phyloP scores from a whole-genome alignment of 2,113 vertebrate genomes.

The Actenoides hombroni region DNA sequence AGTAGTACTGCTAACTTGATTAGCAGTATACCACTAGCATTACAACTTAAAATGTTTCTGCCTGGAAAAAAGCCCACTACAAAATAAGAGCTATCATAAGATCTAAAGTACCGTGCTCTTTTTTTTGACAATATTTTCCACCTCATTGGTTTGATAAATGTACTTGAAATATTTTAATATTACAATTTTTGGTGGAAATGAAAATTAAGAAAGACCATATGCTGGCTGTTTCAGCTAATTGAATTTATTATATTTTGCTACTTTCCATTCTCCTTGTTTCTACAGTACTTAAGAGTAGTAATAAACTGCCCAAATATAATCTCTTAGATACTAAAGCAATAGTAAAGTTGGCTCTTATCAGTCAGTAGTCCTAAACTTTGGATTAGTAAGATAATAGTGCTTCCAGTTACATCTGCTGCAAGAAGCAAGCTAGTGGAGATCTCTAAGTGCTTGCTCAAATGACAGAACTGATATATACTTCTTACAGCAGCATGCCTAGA shows the following conservation, averaged over 20 bases:
- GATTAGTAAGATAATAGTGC: not conserved
- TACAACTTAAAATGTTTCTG: not conserved
- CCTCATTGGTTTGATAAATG: not conserved
- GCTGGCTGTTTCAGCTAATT: not conserved
- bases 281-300: not conserved
- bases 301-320: not conserved
- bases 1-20: not conserved
- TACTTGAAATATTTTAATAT: not conserved
- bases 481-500: not conserved
- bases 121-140: not conserved
- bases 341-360: not conserved
- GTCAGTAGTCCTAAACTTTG: not conserved
- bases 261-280: not conserved
- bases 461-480: not conserved
- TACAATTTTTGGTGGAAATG: not conserved
- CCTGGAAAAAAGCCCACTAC: not conserved
- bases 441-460: not conserved
- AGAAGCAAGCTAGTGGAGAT: not conserved
- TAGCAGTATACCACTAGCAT: not conserved
- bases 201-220: not conserved
- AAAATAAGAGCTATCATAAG: not conserved
- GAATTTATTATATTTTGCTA: not conserved
- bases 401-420: not conserved
- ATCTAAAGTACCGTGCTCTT: not conserved
- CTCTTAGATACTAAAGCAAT: not conserved